Conservation (phyloP, 2,113 vertebrate species). For the Poecilia latipinna region DNA sequence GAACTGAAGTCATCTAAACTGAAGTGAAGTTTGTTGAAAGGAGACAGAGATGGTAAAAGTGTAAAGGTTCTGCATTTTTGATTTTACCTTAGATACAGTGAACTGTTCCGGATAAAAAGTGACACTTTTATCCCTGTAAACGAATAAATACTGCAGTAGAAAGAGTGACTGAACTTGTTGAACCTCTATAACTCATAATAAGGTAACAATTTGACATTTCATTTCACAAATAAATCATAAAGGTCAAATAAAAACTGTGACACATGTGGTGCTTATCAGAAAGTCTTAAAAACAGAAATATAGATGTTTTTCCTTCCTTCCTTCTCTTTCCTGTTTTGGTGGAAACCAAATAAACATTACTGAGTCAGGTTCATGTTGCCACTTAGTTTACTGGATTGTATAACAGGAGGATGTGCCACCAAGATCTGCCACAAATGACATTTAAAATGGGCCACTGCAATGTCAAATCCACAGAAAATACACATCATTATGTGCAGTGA, state of each 20-base stretch:
- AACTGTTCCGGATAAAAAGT: too few relatives aligned
- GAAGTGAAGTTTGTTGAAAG: too few relatives aligned
- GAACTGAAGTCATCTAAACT: too few relatives aligned
- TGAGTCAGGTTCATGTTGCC: neutral
- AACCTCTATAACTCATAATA: too few relatives aligned
- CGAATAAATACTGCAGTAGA: too few relatives aligned
- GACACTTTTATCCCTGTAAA: too few relatives aligned
- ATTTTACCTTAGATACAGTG: too few relatives aligned
- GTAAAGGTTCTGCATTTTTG: too few relatives aligned
- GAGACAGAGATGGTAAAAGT: too few relatives aligned
- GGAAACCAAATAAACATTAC: neutral
- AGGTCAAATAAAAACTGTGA: neutral
- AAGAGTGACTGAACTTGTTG: too few relatives aligned
- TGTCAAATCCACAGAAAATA: neutral
- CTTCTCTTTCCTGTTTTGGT: neutral
- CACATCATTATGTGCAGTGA: neutral
- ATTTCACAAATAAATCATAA: neutral
- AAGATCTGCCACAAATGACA: neutral
- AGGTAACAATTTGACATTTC: too few relatives aligned
- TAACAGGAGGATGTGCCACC: neutral
- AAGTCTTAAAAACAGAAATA: neutral
- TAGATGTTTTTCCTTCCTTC: neutral
- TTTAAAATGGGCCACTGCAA: neutral
- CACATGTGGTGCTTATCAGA: too few relatives aligned
- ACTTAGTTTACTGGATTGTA: neutral